Percentiles rank a stretch among this genome's conserved stretches.
phyloP scores from a whole-genome alignment of 2,797 vertebrate genomes.

The Crocodylus rhombifer region DNA sequence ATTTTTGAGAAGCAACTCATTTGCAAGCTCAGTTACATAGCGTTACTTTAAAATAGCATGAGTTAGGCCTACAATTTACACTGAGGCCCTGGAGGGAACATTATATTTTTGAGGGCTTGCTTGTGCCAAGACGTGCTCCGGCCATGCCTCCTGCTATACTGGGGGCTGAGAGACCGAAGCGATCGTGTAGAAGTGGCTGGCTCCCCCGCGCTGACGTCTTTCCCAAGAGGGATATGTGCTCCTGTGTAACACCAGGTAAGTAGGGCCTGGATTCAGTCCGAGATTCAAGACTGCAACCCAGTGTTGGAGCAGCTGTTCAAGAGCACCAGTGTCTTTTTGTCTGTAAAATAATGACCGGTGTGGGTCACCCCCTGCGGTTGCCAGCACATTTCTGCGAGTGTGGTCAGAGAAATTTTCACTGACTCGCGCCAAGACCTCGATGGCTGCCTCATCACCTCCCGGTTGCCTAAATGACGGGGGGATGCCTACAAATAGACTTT shows the following conservation, averaged over 20 bases:
- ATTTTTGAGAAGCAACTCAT: too few relatives aligned
- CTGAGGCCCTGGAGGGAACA: neutral
- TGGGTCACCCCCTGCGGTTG: neutral
- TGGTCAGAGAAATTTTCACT: neutral
- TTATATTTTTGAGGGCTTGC: neutral
- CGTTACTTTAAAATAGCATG: too few relatives aligned
- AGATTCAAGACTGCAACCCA: neutral
- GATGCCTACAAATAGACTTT: neutral
- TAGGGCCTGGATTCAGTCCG: neutral
- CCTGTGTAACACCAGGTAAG: neutral
- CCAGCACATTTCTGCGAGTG: neutral
- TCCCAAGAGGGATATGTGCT: neutral
- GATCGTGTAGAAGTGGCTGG: neutral
- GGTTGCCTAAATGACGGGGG: neutral
- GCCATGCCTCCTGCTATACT: neutral
- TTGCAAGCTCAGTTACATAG: too few relatives aligned
- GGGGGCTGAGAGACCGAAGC: neutral
- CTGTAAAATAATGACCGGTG: neutral
- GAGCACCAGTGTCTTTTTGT: neutral
- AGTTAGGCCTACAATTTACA: too few relatives aligned
- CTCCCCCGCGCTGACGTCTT: neutral
- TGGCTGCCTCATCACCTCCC: neutral
- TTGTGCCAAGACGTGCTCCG: too few relatives aligned
- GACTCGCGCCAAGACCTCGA: neutral
- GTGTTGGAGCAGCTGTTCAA: neutral